These are phyloP conservation scores for Gallinago paraguaiae DNA, from an alignment of 2,113 vertebrate genomes.

Conservation along the genomic window DNA sequence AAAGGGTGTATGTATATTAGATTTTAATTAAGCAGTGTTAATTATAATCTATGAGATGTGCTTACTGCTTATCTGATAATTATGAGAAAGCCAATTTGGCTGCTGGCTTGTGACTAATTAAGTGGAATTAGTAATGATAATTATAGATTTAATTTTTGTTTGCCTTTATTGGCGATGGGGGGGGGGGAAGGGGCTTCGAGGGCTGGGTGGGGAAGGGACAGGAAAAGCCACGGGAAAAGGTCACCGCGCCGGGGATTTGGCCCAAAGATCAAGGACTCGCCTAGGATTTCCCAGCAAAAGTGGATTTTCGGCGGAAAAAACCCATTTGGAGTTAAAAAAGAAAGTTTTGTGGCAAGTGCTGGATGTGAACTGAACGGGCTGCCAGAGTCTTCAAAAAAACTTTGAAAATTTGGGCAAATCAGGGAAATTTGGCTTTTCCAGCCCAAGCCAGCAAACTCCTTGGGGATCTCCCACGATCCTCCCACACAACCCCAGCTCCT, in stretches of 20 bases:
- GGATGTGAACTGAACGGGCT: accelerated
- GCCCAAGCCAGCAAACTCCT: neutral
- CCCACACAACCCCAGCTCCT: accelerated
- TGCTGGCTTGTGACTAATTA: slow-evolving; percentile 87
- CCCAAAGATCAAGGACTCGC: neutral
- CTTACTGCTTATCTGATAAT: slow-evolving; percentile 87
- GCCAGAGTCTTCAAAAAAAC: accelerated
- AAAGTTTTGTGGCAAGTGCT: neutral
- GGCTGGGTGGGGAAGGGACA: neutral
- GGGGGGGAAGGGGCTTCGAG: slow-evolving; percentile 1
- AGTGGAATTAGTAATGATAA: slow-evolving; percentile 87
- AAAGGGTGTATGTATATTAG: slow-evolving; percentile 81
- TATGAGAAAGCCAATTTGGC: slow-evolving; percentile 86
- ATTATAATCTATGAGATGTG: slow-evolving; percentile 88
- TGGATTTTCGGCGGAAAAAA: accelerated
- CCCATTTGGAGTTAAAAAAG: neutral
- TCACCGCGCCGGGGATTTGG: neutral
- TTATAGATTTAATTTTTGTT: slow-evolving; percentile 85
- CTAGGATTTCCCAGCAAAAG: neutral
- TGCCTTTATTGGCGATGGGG: slow-evolving; percentile 74
- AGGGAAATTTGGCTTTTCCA: neutral
- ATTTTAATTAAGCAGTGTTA: slow-evolving; percentile 88
- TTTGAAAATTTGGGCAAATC: neutral
- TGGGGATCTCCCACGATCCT: neutral
- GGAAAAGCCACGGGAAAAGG: neutral